A percentile compares a stretch with the other conserved stretches of the same genome.
These are phyloP conservation scores for Aepyceros melampus DNA, from an alignment of 2,113 vertebrate species.

Conservation along the genomic window DNA sequence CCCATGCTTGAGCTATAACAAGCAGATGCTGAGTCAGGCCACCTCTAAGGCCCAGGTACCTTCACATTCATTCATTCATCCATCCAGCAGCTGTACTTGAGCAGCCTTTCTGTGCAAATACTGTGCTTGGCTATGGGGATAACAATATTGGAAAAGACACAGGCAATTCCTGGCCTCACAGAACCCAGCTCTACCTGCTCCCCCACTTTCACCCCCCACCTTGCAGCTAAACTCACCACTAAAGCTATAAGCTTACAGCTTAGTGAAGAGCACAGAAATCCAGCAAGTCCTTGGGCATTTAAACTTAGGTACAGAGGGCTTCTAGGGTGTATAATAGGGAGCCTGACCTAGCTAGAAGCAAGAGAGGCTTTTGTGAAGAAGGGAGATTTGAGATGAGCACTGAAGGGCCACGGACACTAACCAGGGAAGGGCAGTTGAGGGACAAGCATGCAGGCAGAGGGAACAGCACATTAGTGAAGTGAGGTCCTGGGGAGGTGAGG, in stretches of 20 bases:
- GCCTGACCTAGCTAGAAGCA: not conserved
- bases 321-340: too few species aligned
- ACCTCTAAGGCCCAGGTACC: not conserved
- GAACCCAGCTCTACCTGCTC: not conserved
- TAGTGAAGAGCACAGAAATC: not conserved
- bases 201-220: not conserved
- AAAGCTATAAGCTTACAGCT: not conserved
- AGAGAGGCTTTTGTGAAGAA: not conserved
- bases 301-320: not conserved
- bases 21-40: not conserved
- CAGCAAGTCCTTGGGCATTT: not conserved
- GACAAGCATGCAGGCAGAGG: not conserved
- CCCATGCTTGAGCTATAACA: not conserved
- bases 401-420: not conserved
- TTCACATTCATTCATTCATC: not conserved
- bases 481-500: not conserved
- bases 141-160: not conserved
- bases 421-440: not conserved
- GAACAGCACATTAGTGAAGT: not conserved
- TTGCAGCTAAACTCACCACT: not conserved
- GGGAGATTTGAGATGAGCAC: not conserved
- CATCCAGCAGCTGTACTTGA: not conserved
- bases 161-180: not conserved
- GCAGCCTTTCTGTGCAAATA: not conserved
- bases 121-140: fast-evolving